Evolutionary conservation across 2,888 invertebrate genomes (phyloP).

Genomic region (Ophraella communa): DNA sequence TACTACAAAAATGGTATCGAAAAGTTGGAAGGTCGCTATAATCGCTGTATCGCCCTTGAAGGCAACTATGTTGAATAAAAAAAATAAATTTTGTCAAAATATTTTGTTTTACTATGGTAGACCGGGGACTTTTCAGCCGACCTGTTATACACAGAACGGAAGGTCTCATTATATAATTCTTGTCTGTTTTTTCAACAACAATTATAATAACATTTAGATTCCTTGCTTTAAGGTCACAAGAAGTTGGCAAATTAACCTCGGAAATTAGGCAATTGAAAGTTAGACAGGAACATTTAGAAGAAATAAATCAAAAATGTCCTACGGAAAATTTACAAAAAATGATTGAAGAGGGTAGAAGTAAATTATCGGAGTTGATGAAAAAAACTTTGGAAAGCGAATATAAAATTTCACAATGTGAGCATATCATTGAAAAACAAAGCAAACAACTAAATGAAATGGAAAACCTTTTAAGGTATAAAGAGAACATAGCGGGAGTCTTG

Average conservation of each 20-base stretch:
- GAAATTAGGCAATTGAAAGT: slow-evolving; percentile 50
- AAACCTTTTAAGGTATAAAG: slow-evolving; percentile 67
- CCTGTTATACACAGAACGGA: too few species aligned
- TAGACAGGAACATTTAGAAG: slow-evolving; percentile 46
- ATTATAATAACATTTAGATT: slow-evolving; percentile 28
- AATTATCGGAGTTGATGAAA: slow-evolving; percentile 47
- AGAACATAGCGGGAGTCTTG: slow-evolving; percentile 67
- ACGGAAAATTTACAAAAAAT: slow-evolving; percentile 51
- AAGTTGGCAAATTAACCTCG: slow-evolving; percentile 46
- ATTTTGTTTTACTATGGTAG: too few species aligned
- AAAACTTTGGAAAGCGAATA: slow-evolving; percentile 52
- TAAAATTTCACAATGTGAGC: slow-evolving; percentile 63
- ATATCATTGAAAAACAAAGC: slow-evolving; percentile 66
- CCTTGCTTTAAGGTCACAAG: slow-evolving; percentile 43
- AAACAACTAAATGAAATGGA: slow-evolving; percentile 68
- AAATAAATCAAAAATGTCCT: slow-evolving; percentile 45
- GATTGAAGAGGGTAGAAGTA: slow-evolving; percentile 52
- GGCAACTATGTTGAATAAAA: too few species aligned
- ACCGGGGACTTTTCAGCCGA: too few species aligned
- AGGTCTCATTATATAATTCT: not conserved
- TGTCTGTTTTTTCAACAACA: not conserved
- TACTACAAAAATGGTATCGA: too few species aligned
- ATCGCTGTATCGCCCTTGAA: too few species aligned
- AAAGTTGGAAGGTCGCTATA: too few species aligned
- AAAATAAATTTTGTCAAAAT: too few species aligned